Evolutionary conservation across 2,888 invertebrate genomes (phyloP).

Genomic region (Octonoba sinensis): DNA sequence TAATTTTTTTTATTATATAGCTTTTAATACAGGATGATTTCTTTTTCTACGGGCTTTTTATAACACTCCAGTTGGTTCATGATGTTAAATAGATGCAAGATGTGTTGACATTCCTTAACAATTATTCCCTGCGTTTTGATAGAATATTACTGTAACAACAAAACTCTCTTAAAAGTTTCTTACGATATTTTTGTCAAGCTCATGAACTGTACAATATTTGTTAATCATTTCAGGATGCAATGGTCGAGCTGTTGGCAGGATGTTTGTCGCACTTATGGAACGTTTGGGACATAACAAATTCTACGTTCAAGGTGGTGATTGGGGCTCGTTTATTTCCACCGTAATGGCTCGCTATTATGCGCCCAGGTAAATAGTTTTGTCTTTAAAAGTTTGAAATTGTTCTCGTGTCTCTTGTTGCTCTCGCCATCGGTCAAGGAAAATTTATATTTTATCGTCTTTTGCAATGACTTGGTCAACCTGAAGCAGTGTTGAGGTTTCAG

Average conservation of each 20-base stretch:
- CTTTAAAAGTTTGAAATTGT: not conserved
- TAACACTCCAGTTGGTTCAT: too few species aligned
- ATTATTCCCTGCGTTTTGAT: too few species aligned
- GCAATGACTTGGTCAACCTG: too few species aligned
- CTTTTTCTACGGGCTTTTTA: too few species aligned
- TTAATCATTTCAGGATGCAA: slow-evolving; percentile 64
- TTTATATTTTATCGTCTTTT: too few species aligned
- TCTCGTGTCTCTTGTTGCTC: not conserved
- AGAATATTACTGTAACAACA: too few species aligned
- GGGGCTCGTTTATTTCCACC: slow-evolving; percentile 80
- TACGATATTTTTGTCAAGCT: not conserved
- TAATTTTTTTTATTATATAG: too few species aligned
- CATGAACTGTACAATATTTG: not conserved
- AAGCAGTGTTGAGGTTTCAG: too few species aligned
- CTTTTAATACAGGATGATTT: too few species aligned
- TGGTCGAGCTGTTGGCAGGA: slow-evolving; percentile 70
- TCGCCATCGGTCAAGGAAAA: not conserved
- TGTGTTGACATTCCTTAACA: too few species aligned
- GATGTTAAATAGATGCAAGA: too few species aligned
- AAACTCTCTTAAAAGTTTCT: not conserved
- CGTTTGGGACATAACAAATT: slow-evolving; percentile 79
- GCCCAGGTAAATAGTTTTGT: slow-evolving; percentile 70
- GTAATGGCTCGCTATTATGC: slow-evolving; percentile 79
- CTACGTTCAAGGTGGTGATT: slow-evolving; percentile 85
- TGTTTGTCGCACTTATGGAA: slow-evolving; percentile 79